Evolutionary conservation across 2,113 vertebrate species (phyloP).

Genomic region (Caretta caretta): DNA sequence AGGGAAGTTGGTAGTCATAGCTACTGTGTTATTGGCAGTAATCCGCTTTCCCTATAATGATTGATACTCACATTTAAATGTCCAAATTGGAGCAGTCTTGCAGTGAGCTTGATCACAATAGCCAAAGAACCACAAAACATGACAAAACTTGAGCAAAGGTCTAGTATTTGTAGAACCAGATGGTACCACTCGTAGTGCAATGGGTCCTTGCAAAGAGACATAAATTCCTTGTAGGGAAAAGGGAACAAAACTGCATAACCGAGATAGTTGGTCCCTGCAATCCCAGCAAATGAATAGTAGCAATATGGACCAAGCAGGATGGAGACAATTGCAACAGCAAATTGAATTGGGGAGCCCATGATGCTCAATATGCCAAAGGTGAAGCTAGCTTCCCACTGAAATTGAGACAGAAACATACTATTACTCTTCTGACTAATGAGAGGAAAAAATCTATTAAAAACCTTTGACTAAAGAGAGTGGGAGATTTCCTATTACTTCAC

Average conservation of each 20-base stretch:
- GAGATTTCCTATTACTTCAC: constrained; percentile 13
- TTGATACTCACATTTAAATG: constrained; percentile 18
- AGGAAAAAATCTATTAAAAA: not conserved
- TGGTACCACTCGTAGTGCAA: constrained; percentile 11
- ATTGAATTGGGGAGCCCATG: constrained; percentile 48
- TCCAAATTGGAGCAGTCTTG: constrained; percentile 37
- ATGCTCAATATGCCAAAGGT: constrained; percentile 62
- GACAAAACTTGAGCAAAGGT: not conserved
- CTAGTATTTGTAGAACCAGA: constrained; percentile 27
- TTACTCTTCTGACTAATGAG: constrained; percentile 49
- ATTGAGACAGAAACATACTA: constrained; percentile 55
- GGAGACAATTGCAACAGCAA: constrained; percentile 61
- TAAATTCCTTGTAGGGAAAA: constrained; percentile 56
- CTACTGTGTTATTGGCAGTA: fast-evolving
- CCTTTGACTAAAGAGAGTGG: not conserved
- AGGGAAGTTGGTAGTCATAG: fast-evolving
- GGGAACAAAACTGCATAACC: constrained; percentile 42
- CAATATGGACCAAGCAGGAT: constrained; percentile 61
- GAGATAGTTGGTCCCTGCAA: constrained; percentile 53
- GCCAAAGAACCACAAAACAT: constrained; percentile 34
- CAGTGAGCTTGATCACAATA: constrained; percentile 30
- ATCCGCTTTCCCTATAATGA: fast-evolving
- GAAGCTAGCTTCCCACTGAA: constrained; percentile 73
- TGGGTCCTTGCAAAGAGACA: constrained; percentile 49
- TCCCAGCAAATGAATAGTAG: constrained; percentile 60